Conservation (phyloP, 1,140 invertebrate genomes). For the Brachionus calyciflorus region DNA sequence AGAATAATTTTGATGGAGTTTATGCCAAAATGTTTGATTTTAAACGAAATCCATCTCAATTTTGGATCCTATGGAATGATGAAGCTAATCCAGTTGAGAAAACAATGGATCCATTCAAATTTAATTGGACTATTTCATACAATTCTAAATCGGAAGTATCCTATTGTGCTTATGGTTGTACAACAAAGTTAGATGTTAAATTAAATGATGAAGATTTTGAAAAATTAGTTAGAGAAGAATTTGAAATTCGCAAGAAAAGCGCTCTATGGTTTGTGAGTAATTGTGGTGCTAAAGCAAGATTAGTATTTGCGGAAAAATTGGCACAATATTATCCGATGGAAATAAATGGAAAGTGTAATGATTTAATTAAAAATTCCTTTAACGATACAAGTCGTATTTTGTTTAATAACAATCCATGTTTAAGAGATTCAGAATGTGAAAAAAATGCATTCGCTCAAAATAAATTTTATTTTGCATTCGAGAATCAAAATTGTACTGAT, state of each 20-base stretch:
- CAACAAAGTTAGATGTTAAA: background rate
- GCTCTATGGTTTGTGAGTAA: constrained; percentile 95
- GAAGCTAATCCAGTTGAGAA: background rate
- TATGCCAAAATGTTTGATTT: background rate
- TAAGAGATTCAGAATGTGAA: constrained; percentile 14
- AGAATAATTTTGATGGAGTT: background rate
- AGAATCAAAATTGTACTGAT: constrained; percentile 62
- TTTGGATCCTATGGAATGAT: constrained; percentile 44
- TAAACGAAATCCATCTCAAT: background rate
- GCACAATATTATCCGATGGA: constrained; percentile 81
- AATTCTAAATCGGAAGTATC: constrained; percentile 11
- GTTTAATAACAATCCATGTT: constrained; percentile 62
- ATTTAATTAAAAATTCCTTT: constrained; percentile 63
- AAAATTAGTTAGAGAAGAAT: background rate
- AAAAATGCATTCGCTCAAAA: constrained; percentile 68
- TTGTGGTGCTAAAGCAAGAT: constrained; percentile 78
- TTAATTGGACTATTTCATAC: constrained; percentile 33
- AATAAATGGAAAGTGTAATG: constrained; percentile 84
- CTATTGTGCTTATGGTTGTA: constrained; percentile 32
- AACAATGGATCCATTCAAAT: constrained; percentile 9
- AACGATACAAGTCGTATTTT: constrained; percentile 80
- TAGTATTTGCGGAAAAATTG: constrained; percentile 81
- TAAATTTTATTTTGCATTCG: constrained; percentile 93
- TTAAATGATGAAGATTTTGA: background rate
- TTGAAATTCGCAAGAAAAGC: constrained; percentile 43